Percentiles rank a stretch among this genome's conserved stretches.
These are phyloP conservation scores for Oceanodroma leucorhoa DNA, from an alignment of 2,797 vertebrate genomes.

Conservation along the genomic window DNA sequence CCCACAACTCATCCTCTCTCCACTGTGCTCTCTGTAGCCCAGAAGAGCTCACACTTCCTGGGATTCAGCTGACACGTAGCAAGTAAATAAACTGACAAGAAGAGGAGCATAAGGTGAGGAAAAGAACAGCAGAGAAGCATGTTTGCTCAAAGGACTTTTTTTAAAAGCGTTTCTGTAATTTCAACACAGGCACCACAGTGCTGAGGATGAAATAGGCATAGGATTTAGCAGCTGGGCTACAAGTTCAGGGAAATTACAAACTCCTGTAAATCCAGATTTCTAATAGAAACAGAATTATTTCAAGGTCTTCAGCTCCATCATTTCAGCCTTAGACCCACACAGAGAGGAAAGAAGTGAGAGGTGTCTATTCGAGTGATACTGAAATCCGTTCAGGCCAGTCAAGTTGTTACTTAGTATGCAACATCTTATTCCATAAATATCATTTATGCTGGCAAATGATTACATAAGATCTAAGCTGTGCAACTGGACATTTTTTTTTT, in stretches of 20 bases:
- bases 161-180: neutral
- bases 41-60: neutral
- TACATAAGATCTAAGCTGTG: neutral
- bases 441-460: neutral
- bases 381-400: neutral
- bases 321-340: neutral
- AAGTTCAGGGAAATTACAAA: neutral
- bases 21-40: neutral
- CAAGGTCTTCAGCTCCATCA: neutral
- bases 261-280: neutral
- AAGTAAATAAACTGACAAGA: neutral
- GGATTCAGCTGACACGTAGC: neutral
- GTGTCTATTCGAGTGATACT: neutral
- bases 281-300: neutral
- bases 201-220: neutral
- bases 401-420: neutral
- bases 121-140: neutral
- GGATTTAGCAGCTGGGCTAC: neutral
- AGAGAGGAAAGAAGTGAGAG: neutral
- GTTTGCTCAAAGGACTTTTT: neutral
- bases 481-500: neutral
- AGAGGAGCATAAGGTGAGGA: neutral
- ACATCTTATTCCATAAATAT: neutral
- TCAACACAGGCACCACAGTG: neutral
- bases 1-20: neutral